Percentiles rank a stretch among this genome's conserved stretches.
phyloP scores from a whole-genome alignment of 2,113 vertebrate species.

The Mohoua ochrocephala region DNA sequence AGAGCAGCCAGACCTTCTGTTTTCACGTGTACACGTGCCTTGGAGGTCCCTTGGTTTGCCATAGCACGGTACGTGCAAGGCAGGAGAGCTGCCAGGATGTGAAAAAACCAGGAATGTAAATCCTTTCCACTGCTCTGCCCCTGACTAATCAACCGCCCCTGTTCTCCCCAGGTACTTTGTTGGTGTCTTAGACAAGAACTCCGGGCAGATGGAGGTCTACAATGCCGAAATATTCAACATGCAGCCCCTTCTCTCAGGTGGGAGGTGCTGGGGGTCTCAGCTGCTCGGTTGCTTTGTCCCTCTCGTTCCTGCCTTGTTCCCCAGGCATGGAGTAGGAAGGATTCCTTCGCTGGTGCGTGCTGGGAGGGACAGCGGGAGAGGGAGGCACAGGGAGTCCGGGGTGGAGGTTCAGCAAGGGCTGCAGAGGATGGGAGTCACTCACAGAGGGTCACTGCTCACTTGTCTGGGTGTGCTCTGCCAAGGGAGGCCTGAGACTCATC shows the following conservation, averaged over 20 bases:
- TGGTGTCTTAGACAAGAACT: conserved; percentile 85
- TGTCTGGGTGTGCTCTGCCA: neutral
- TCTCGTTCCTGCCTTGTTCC: neutral
- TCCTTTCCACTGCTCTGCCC: neutral
- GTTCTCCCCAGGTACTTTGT: conserved; percentile 83
- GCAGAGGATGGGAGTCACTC: neutral
- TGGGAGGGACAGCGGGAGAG: neutral
- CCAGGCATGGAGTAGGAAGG: neutral
- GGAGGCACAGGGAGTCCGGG: neutral
- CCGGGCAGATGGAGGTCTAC: conserved; percentile 87
- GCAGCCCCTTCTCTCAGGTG: conserved; percentile 89
- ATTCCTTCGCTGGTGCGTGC: neutral
- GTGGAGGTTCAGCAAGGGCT: neutral
- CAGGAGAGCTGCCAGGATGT: neutral
- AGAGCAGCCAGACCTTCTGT: neutral
- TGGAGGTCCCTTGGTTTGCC: neutral
- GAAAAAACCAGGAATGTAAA: rapidly evolving
- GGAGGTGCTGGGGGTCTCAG: neutral
- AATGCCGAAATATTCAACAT: conserved; percentile 88
- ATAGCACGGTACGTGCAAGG: neutral
- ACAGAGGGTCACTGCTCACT: neutral
- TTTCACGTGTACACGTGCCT: neutral
- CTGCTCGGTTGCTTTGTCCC: neutral
- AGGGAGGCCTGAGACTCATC: neutral
- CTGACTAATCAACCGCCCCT: neutral